Percentiles rank a stretch among this genome's conserved stretches.
phyloP scores from a whole-genome alignment of 1,140 invertebrate species.

The Euwallacea similis region DNA sequence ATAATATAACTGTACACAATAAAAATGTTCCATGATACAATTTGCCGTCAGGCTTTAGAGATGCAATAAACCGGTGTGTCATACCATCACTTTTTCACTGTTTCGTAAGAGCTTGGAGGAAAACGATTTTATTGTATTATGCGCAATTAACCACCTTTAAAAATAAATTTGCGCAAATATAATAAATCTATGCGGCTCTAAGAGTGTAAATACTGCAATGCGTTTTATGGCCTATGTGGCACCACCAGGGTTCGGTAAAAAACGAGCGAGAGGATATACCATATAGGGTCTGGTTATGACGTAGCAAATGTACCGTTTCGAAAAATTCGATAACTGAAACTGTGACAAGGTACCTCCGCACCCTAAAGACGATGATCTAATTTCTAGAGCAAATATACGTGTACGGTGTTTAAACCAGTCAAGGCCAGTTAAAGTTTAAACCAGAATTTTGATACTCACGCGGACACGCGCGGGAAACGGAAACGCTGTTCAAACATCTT shows the following conservation, averaged over 20 bases:
- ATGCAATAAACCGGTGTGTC: constrained; percentile 15
- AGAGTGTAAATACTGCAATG: too few relatives aligned
- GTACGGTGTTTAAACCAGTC: neutral
- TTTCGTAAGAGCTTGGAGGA: neutral
- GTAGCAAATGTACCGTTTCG: too few relatives aligned
- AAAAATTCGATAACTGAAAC: too few relatives aligned
- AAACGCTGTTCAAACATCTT: constrained; percentile 46
- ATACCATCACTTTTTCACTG: neutral
- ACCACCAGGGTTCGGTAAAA: too few relatives aligned
- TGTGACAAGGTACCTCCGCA: too few relatives aligned
- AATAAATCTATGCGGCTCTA: too few relatives aligned
- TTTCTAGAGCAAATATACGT: neutral
- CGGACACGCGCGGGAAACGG: constrained; percentile 44
- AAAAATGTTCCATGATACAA: constrained; percentile 11
- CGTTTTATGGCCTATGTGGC: too few relatives aligned
- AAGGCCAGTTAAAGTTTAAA: neutral
- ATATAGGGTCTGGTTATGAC: too few relatives aligned
- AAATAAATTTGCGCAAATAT: too few relatives aligned
- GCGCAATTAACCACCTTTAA: too few relatives aligned
- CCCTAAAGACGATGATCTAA: too few relatives aligned
- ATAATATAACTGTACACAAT: constrained; percentile 29
- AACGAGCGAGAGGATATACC: too few relatives aligned
- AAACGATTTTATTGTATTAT: neutral
- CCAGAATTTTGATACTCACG: neutral
- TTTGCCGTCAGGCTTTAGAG: constrained; percentile 5